These are phyloP conservation scores for Leucoraja ocellata DNA, from an alignment of 2,797 vertebrate genomes.

Conservation along the genomic window DNA sequence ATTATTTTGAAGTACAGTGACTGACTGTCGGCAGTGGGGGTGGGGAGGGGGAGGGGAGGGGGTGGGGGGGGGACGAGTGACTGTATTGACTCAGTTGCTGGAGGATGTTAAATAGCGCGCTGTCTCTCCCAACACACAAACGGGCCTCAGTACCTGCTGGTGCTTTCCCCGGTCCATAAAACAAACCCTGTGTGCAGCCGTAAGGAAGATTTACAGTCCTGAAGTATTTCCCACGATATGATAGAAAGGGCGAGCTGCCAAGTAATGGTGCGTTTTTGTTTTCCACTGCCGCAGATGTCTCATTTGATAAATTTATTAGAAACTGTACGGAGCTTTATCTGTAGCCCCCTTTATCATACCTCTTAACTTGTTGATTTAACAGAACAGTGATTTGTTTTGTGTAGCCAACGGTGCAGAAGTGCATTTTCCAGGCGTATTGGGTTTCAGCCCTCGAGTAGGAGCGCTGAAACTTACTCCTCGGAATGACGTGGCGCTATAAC, in stretches of 20 bases:
- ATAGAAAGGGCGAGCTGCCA: conserved; percentile 17
- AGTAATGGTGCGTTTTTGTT: conserved; percentile 32
- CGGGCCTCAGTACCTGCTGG: conserved; percentile 30
- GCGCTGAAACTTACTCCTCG: background rate
- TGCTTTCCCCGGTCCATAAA: background rate
- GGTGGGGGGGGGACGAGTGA: no score
- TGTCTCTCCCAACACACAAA: background rate
- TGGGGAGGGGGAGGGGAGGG: no score
- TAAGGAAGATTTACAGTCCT: conserved; percentile 26
- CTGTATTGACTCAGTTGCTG: background rate
- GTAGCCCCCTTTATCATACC: conserved; percentile 36
- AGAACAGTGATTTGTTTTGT: conserved; percentile 21
- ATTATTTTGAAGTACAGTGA: background rate
- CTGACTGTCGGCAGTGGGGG: background rate
- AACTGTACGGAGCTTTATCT: conserved; percentile 34
- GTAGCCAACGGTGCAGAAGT: background rate
- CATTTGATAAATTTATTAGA: conserved; percentile 37
- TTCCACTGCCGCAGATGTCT: conserved; percentile 20
- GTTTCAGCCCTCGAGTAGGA: background rate
- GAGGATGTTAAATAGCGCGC: conserved; percentile 5
- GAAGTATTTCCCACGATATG: conserved; percentile 37
- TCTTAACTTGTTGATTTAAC: conserved; percentile 27
- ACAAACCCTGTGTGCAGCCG: conserved; percentile 7
- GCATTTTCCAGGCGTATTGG: conserved; percentile 31
- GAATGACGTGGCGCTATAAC: background rate